Base-by-base conservation (phyloP, 2,888 invertebrate genomes). In the Microlaimidae sp. region DNA sequence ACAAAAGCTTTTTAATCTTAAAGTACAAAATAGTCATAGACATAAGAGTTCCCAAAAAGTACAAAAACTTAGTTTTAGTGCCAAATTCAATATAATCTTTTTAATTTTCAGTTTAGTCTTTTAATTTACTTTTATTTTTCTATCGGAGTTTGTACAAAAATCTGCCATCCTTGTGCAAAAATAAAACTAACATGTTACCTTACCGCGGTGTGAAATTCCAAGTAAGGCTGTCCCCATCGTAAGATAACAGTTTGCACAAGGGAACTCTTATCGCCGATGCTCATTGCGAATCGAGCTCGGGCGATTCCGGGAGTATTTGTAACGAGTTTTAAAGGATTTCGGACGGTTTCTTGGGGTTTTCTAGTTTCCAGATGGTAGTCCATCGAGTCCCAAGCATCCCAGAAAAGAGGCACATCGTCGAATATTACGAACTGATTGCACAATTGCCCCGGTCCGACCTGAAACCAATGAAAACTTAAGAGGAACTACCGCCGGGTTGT, bases 351-450 rank as follows among this genome's bases (percentile, higher is more conserved):
- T 7, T 55, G 56, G 45, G 41, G 45, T 26, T 61, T 59, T 65
- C 71, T 66, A 3, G 75, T 76, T 60, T 75, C 74, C 46, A 75
- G 59, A 59, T 76, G 75, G 59, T 76, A 75, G 62, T 76, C 75
- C 73, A 75, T 75, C 2, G 74, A 73, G 62, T 76, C 76, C 76
- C 76, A 76, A 10, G 76, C 76, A 64, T 76, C 76, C 76, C 76
- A 76, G 64, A 69, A 76, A 27, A 76, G 62, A 1, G 76, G 76
- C 2, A 75, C 66, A 59, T 76, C 76, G 63, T 76, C 74, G 64
- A 69, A 75, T 25, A 76, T 58, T 51, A 73, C 65, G 57, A 75
- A 67, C 64, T 71, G 70, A 62, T 75, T 75, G 19, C 61, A 65
- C 4, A 51, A 53, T 56, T 54, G 32, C 10, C 17, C 32, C 7